Evolutionary conservation across 2,888 invertebrate species (phyloP), one percentile per base, ranked within the genome.

Genomic region (Callyntrura sp.): DNA sequence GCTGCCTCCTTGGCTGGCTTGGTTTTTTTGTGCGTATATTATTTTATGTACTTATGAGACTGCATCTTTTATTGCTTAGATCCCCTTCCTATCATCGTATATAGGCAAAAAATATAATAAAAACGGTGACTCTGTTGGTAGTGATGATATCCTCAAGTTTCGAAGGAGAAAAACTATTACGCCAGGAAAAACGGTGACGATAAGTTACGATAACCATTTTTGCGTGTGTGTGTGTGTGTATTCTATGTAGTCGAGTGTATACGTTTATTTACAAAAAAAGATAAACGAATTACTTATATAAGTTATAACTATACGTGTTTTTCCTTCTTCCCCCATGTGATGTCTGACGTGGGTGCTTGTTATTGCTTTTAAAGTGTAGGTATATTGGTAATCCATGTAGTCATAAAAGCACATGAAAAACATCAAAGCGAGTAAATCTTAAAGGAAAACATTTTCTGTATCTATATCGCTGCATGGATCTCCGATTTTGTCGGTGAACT

Each of bases 401-500:
- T 65, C 62, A 5, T 65, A 65, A 65, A 65, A 65, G 62, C 25
- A 43, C 68, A 43, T 35, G 43, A 70, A 43, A 28, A 68, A 14
- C 6, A 14, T 20, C 23, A n/a, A 35, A 35, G 20, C n/a, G 23
- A 76, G 55, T 28, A 76, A 55, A 76, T 55, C n/a, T 28, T 14
- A 55, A 23, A 55, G 11, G 51, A 51, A 25, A 14, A 55, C 12
- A 57, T 20, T 60, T 60, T 60, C 12, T 65, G 28, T n/a, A n/a
- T 14, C 62, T 28, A 25, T 65, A 28, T 65, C 62, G n/a, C 55
- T 57, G 17, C 28, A 60, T 35, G 20, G 43, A 57, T 20, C 25
- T n/a, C 45, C 48, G 55, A 51, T 45, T 62, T 65, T 88, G 82
- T 62, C 83, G 88, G 83, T 88, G 88, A 82, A 87, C 88, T 88